Evolutionary conservation across 2,888 invertebrate species (phyloP).

Genomic region (Unio delphinus): DNA sequence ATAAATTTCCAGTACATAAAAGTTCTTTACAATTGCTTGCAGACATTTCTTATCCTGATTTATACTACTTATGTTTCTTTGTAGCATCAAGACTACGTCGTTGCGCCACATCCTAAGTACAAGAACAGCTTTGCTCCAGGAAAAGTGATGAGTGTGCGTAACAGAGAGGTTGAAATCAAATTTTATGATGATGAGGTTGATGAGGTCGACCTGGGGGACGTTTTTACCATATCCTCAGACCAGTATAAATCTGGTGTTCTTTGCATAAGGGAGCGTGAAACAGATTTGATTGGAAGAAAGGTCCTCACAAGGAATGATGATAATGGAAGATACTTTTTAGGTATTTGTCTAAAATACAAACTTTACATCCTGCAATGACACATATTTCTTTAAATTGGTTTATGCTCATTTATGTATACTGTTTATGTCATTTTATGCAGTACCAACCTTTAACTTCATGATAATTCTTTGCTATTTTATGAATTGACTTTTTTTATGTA

Average conservation of each 20-base stretch:
- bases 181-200: constrained; percentile 60
- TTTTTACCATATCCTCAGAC: constrained; percentile 43
- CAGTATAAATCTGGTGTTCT: constrained; percentile 59
- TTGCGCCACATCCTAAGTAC: constrained; percentile 61
- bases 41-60: neutral
- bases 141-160: constrained; percentile 40
- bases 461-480: too few relatives aligned
- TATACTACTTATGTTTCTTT: constrained; percentile 3
- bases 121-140: constrained; percentile 64
- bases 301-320: constrained; percentile 59
- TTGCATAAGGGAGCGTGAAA: constrained; percentile 57
- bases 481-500: too few relatives aligned
- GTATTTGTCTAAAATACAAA: constrained; percentile 25
- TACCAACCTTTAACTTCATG: too few relatives aligned
- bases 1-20: too few relatives aligned
- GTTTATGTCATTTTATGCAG: too few relatives aligned
- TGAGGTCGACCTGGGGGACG: constrained; percentile 47
- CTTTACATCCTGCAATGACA: too few relatives aligned
- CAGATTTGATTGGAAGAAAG: constrained; percentile 56
- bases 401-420: too few relatives aligned
- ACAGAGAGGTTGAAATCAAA: constrained; percentile 37
- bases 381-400: too few relatives aligned
- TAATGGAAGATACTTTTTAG: constrained; percentile 54
- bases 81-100: constrained; percentile 52
- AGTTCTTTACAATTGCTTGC: neutral